Percentiles rank a stretch among this genome's conserved stretches.
phyloP scores from a whole-genome alignment of 2,113 vertebrate genomes.

The Eira barbara region DNA sequence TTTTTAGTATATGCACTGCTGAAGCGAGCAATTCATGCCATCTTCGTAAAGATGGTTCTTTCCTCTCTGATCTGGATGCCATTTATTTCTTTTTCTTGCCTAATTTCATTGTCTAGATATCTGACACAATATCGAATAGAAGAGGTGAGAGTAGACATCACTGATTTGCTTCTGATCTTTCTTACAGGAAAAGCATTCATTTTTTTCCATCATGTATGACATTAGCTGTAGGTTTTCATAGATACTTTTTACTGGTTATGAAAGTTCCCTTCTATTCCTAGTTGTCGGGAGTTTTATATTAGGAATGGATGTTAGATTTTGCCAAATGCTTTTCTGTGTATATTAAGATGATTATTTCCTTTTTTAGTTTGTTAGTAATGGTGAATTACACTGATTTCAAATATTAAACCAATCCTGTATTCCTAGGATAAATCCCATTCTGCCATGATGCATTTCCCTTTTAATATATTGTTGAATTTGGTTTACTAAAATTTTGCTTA shows the following conservation, averaged over 20 bases:
- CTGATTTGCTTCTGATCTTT: not conserved
- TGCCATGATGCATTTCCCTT: not conserved
- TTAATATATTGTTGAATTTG: not conserved
- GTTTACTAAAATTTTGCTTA: not conserved
- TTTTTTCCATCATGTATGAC: not conserved
- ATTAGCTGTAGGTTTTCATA: not conserved
- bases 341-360: not conserved
- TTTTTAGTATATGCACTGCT: not conserved
- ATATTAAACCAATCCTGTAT: not conserved
- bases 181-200: not conserved
- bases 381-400: not conserved
- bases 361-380: not conserved
- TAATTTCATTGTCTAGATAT: not conserved
- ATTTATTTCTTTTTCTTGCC: not conserved
- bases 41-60: not conserved
- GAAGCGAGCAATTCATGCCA: not conserved
- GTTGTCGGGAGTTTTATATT: not conserved
- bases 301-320: not conserved
- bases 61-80: not conserved
- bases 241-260: not conserved
- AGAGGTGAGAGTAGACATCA: not conserved
- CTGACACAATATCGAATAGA: not conserved
- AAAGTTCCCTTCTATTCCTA: not conserved
- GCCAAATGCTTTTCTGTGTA: not conserved
- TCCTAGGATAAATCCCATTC: not conserved